These are phyloP conservation scores for Idaea aversata DNA, from an alignment of 2,888 invertebrate species.

Conservation along the genomic window DNA sequence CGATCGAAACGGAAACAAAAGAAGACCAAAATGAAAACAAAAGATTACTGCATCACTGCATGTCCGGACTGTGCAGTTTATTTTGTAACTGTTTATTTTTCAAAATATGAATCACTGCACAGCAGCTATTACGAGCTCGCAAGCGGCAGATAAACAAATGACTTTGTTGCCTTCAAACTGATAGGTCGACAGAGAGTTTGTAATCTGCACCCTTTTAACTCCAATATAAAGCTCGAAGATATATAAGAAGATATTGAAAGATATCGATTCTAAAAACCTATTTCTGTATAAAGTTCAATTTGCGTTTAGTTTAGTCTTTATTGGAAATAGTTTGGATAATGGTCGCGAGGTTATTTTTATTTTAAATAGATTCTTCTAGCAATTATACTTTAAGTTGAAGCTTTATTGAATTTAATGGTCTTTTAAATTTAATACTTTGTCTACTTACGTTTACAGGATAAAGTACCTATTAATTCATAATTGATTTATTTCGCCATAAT, in stretches of 20 bases:
- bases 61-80: no score
- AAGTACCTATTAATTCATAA: no score
- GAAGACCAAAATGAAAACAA: no score
- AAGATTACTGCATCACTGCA: no score
- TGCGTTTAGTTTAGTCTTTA: conserved; percentile 29
- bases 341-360: not conserved
- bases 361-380: not conserved
- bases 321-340: conserved; percentile 29
- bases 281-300: conserved; percentile 46
- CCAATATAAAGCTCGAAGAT: conserved; percentile 47
- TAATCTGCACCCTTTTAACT: conserved; percentile 29
- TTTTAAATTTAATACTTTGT: not conserved
- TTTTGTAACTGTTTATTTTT: no score
- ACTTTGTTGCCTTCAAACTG: not conserved
- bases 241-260: conserved; percentile 68
- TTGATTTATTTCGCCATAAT: no score
- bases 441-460: not conserved
- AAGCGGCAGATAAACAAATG: no score
- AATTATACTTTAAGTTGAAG: not conserved
- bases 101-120: no score
- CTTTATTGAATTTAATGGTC: not conserved
- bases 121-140: no score
- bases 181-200: conserved; percentile 21
- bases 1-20: no score
- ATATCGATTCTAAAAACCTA: conserved; percentile 64